phyloP scores from a whole-genome alignment of 2,797 vertebrate genomes.

The Trematomus bernacchii region DNA sequence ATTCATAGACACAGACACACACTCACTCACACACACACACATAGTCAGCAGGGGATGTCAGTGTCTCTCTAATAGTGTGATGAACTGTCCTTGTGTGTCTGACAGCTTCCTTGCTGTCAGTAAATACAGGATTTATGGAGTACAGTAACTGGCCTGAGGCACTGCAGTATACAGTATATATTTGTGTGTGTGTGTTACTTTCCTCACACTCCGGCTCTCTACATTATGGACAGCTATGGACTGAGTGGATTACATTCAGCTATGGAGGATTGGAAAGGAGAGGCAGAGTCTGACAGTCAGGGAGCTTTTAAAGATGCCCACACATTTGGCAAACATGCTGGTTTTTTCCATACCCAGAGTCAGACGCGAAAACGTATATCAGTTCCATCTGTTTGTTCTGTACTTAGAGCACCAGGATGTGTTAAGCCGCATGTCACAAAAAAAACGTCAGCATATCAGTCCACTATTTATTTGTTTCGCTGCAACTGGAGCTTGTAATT shows the following conservation, averaged over 20 bases:
- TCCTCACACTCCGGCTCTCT: slow-evolving; percentile 46
- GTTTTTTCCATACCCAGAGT: not conserved
- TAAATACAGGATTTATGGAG: slow-evolving; percentile 78
- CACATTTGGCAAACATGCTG: not conserved
- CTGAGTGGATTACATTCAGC: slow-evolving; percentile 43
- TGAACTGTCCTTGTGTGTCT: slow-evolving; percentile 73
- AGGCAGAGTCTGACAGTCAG: not conserved
- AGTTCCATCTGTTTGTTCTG: not conserved
- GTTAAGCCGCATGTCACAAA: not conserved
- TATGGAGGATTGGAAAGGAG: slow-evolving; percentile 19
- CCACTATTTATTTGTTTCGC: not conserved
- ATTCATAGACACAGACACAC: not conserved
- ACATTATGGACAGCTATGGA: slow-evolving; percentile 19
- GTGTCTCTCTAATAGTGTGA: slow-evolving; percentile 71
- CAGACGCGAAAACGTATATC: not conserved
- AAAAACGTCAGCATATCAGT: not conserved
- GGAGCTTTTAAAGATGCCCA: not conserved
- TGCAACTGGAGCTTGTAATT: not conserved
- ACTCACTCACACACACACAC: not conserved
- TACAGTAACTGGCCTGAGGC: slow-evolving; percentile 54
- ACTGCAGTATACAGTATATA: slow-evolving; percentile 33
- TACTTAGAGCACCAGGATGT: not conserved
- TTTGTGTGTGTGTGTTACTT: slow-evolving; percentile 24
- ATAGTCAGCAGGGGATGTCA: slow-evolving; percentile 46
- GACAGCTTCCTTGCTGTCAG: slow-evolving; percentile 74